Evolutionary conservation across 2,113 vertebrate genomes (phyloP).

Genomic region (Phalacrocorax carbo): DNA sequence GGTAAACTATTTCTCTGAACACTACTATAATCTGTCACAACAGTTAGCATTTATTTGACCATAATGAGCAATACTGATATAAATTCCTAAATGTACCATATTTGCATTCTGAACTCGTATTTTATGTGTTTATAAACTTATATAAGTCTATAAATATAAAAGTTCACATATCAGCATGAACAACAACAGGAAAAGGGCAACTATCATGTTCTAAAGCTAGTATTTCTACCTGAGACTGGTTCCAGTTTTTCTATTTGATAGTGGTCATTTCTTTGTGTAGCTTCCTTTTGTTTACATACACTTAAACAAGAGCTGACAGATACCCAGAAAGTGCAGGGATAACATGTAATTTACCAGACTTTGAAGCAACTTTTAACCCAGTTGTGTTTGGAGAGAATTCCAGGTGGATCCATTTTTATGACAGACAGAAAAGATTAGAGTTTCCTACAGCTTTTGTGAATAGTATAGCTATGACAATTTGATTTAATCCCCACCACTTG

Average conservation of each 20-base stretch:
- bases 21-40: background rate
- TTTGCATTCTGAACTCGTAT: background rate
- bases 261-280: background rate
- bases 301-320: background rate
- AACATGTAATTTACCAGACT: background rate
- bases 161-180: background rate
- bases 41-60: background rate
- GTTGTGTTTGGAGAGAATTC: background rate
- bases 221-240: background rate
- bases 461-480: background rate
- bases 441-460: background rate
- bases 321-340: background rate
- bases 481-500: background rate
- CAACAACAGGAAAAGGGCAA: background rate
- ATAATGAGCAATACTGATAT: background rate
- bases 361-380: background rate
- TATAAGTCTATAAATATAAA: background rate
- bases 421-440: background rate
- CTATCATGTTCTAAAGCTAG: background rate
- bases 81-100: background rate
- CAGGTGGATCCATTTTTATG: background rate
- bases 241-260: background rate
- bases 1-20: background rate
- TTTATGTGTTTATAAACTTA: background rate
- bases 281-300: background rate